phyloP scores from a whole-genome alignment of 2,888 invertebrate species.

The Hypena proboscidalis region DNA sequence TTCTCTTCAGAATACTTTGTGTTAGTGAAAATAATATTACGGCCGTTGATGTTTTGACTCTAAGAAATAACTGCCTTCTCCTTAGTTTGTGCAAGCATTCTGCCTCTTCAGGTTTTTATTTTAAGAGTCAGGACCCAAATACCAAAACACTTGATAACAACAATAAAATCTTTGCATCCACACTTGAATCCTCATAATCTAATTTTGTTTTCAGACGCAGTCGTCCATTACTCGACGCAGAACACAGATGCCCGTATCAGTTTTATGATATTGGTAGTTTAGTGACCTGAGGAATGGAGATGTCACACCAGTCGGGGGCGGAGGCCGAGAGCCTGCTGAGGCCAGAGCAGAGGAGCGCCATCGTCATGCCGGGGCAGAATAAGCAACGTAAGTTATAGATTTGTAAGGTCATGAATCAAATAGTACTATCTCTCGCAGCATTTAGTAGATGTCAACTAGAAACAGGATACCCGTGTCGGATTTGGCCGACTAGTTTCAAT shows the following conservation, averaged over 20 bases:
- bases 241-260: slow-evolving; percentile 63
- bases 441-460: too few relatives aligned
- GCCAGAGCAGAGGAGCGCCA: slow-evolving; percentile 66
- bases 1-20: too few relatives aligned
- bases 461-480: too few relatives aligned
- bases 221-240: slow-evolving; percentile 29
- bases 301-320: slow-evolving; percentile 74
- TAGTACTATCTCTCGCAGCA: too few relatives aligned
- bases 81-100: too few relatives aligned
- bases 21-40: too few relatives aligned
- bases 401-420: neutral
- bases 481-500: too few relatives aligned
- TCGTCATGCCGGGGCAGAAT: slow-evolving; percentile 66
- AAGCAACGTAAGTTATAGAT: slow-evolving; percentile 58
- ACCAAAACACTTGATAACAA: too few relatives aligned
- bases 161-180: neutral
- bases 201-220: slow-evolving; percentile 50
- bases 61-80: too few relatives aligned
- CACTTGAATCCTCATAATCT: slow-evolving; percentile 14
- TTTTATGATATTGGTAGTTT: slow-evolving; percentile 73
- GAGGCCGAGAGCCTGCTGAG: slow-evolving; percentile 80
- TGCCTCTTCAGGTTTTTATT: too few relatives aligned
- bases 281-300: slow-evolving; percentile 67
- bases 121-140: too few relatives aligned
- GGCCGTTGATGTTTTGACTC: too few relatives aligned